Evolutionary conservation across 35 echinoderm and acorn worm species (phyloP).

Genomic region (Eucidaris tribuloides): DNA sequence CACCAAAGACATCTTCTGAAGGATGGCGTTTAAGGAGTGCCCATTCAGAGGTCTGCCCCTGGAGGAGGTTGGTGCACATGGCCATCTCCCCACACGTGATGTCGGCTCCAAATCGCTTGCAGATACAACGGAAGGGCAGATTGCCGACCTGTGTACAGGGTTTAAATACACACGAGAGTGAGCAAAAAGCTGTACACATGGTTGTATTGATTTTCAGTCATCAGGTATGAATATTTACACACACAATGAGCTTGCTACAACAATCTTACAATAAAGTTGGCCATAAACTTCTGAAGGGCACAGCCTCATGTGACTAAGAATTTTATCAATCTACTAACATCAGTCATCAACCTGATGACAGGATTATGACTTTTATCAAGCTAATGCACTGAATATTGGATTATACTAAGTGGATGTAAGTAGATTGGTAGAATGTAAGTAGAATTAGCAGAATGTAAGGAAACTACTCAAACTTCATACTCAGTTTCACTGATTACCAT

Average conservation of each 20-base stretch:
- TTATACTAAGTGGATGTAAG: no score
- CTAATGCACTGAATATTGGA: no score
- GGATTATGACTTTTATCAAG: no score
- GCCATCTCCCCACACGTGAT: conserved; percentile 99
- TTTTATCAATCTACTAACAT: neutral
- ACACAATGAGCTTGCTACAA: neutral
- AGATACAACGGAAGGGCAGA: conserved; percentile 82
- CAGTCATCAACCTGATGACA: no score
- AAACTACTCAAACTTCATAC: no score
- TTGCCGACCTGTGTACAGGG: conserved; percentile 89
- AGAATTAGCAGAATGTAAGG: no score
- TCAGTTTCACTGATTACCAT: no score
- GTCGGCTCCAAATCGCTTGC: conserved; percentile 80
- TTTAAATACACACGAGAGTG: no score
- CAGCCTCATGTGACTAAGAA: neutral
- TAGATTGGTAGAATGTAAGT: no score
- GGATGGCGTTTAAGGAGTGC: conserved; percentile 81
- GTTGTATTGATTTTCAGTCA: neutral
- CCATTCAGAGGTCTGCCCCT: conserved; percentile 90
- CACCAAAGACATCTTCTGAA: conserved; percentile 96
- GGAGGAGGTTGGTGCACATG: conserved; percentile 89
- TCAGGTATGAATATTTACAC: neutral
- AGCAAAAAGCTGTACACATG: neutral
- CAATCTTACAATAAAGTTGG: no score
- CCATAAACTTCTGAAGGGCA: no score